Conservation (phyloP, 2,113 vertebrate genomes). For the Sinosuthora webbiana region DNA sequence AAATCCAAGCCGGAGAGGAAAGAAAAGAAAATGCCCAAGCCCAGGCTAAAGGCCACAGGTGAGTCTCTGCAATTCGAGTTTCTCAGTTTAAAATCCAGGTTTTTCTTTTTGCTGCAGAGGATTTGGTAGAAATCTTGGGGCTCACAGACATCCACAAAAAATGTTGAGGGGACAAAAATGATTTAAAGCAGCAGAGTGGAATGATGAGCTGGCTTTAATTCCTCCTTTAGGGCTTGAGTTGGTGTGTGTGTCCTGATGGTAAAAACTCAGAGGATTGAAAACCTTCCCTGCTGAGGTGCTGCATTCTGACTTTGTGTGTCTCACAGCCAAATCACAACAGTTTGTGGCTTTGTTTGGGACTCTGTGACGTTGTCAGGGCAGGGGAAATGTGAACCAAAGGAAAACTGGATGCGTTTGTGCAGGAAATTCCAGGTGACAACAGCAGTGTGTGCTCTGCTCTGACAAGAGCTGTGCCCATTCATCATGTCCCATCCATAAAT, state of each 20-base stretch:
- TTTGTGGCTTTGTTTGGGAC: neutral
- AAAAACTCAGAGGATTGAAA: fast-evolving
- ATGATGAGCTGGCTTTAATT: neutral
- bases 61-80: neutral
- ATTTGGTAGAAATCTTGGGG: neutral
- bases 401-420: neutral
- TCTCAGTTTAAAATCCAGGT: neutral
- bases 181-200: neutral
- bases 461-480: neutral
- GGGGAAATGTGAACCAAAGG: neutral
- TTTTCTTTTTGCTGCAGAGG: neutral
- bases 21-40: conserved; percentile 98
- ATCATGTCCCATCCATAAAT: neutral
- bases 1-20: conserved; percentile 91
- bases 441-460: neutral
- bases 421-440: neutral
- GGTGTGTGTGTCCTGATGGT: fast-evolving
- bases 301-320: neutral
- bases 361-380: neutral
- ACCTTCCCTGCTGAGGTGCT: neutral
- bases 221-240: neutral
- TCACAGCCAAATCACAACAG: neutral
- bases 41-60: conserved; percentile 99
- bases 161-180: neutral
- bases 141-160: neutral